Evolutionary conservation across 2,888 invertebrate genomes (phyloP).

Genomic region (Platycnemis pennipes): DNA sequence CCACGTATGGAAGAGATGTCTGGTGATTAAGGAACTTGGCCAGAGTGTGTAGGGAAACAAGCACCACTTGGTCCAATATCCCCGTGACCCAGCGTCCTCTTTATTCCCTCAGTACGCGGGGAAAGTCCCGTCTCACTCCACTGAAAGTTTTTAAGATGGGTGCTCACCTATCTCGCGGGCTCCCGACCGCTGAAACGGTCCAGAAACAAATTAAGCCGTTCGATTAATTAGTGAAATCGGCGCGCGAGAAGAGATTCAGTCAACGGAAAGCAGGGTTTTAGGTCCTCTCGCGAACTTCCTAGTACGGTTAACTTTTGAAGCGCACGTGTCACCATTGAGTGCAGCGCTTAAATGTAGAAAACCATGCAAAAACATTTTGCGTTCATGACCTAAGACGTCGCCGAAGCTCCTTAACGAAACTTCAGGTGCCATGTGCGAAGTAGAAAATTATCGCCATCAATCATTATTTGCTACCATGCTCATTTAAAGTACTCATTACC

Average conservation of each 20-base stretch:
- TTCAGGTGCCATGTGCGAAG: too few species aligned
- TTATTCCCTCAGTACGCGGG: slow-evolving; percentile 42
- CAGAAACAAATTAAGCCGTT: neutral
- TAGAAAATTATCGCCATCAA: too few species aligned
- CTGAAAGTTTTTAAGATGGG: slow-evolving; percentile 23
- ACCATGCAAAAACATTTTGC: too few species aligned
- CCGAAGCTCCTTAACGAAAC: too few species aligned
- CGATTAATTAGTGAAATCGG: neutral
- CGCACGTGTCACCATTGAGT: too few species aligned
- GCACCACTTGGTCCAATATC: slow-evolving; percentile 37
- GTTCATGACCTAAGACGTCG: too few species aligned
- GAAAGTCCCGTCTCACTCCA: slow-evolving; percentile 35
- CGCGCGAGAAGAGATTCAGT: neutral
- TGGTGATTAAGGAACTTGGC: slow-evolving; percentile 46
- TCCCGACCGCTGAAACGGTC: neutral
- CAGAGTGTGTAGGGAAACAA: slow-evolving; percentile 1
- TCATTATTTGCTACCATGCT: too few species aligned
- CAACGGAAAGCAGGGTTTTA: neutral
- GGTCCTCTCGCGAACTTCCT: neutral
- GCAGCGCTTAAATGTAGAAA: too few species aligned
- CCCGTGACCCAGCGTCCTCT: slow-evolving; percentile 63
- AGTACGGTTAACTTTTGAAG: too few species aligned
- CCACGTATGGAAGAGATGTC: neutral
- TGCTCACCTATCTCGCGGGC: neutral
- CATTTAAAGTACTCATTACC: too few species aligned